Conservation (phyloP, 2,797 vertebrate genomes). For the Sciurus carolinensis region DNA sequence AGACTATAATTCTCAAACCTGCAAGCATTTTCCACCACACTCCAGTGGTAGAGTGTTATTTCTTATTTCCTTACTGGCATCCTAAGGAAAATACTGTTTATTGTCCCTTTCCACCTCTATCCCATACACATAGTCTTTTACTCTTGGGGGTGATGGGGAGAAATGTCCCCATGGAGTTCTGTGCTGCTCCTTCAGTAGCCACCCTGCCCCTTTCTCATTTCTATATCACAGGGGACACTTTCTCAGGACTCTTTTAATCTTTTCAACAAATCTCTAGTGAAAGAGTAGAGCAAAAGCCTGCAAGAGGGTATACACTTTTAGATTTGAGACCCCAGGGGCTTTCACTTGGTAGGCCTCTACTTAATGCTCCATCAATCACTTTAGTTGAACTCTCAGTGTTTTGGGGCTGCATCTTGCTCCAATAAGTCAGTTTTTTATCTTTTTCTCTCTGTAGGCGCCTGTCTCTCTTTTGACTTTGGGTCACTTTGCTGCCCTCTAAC, state of each 20-base stretch:
- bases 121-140: neutral
- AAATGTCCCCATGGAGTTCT: neutral
- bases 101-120: neutral
- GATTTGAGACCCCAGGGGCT: neutral
- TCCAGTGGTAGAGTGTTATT: neutral
- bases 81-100: neutral
- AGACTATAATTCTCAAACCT: conserved; percentile 1
- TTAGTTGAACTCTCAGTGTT: neutral
- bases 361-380: neutral
- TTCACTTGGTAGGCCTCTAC: neutral
- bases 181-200: neutral
- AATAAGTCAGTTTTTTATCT: neutral
- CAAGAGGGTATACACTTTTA: neutral
- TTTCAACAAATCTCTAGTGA: neutral
- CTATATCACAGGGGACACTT: neutral
- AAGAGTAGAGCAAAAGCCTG: neutral
- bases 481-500: neutral
- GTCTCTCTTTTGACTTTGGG: neutral
- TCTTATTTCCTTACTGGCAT: neutral
- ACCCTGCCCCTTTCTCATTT: neutral
- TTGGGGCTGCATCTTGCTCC: neutral
- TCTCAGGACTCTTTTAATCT: neutral
- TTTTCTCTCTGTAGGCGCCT: neutral
- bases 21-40: neutral
- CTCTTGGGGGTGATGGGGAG: neutral